These are phyloP conservation scores for Nannoperca obscura DNA, from an alignment of 2,797 vertebrate genomes.

Conservation along the genomic window DNA sequence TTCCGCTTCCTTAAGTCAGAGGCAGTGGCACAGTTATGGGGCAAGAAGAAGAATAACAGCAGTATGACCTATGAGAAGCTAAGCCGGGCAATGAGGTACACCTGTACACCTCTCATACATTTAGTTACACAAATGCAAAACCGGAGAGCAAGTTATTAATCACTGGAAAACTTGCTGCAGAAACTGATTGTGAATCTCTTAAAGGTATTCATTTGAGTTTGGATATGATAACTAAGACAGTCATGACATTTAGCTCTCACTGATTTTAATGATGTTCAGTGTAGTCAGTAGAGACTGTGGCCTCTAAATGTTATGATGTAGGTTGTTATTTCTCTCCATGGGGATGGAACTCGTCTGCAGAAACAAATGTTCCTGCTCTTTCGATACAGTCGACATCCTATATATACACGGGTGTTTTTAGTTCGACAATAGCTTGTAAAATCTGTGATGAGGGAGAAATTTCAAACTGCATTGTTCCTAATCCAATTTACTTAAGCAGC, in stretches of 20 bases:
- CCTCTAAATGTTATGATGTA: neutral
- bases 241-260: neutral
- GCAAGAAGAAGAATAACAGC: slow-evolving; percentile 99
- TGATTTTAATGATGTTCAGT: neutral
- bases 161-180: neutral
- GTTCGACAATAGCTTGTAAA: slow-evolving; percentile 6
- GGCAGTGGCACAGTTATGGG: slow-evolving; percentile 98
- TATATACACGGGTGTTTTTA: neutral
- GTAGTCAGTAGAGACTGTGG: neutral
- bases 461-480: slow-evolving; percentile 32
- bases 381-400: neutral
- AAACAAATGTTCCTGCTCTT: neutral
- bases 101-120: neutral
- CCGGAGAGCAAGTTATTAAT: neutral
- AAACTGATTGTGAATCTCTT: neutral
- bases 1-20: slow-evolving; percentile 98
- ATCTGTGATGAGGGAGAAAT: slow-evolving; percentile 28
- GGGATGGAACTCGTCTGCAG: neutral
- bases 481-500: slow-evolving; percentile 35
- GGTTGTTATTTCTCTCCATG: neutral
- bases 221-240: neutral
- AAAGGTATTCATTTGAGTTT: neutral
- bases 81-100: slow-evolving; percentile 97
- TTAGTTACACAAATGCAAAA: neutral
- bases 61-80: slow-evolving; percentile 99